Conservation (phyloP, 2,797 vertebrate species). For the Lacerta viridis region DNA sequence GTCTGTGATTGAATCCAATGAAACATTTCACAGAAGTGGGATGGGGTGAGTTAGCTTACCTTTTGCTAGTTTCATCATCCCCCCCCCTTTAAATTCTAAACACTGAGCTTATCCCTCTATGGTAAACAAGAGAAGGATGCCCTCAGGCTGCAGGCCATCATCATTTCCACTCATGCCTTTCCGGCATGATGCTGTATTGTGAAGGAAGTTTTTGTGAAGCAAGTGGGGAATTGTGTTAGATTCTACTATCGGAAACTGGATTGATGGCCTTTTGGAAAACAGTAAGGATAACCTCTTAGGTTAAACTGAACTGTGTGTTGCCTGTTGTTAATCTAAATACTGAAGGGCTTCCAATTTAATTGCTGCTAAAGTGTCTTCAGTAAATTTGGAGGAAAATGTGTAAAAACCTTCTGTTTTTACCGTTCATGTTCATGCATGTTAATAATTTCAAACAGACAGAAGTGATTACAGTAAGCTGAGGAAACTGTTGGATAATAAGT, state of each 20-base stretch:
- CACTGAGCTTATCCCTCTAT: background rate
- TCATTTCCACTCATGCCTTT: background rate
- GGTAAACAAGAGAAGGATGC: background rate
- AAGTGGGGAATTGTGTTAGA: background rate
- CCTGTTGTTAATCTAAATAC: slow-evolving; percentile 15
- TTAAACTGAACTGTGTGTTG: slow-evolving; percentile 37
- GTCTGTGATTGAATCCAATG: background rate
- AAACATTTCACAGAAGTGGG: background rate
- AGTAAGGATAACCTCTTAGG: slow-evolving; percentile 14
- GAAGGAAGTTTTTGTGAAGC: background rate
- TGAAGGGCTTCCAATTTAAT: slow-evolving; percentile 28
- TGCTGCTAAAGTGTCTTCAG: slow-evolving; percentile 6
- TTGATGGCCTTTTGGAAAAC: slow-evolving; percentile 10
- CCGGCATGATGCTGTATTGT: background rate
- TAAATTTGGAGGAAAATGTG: slow-evolving; percentile 16
- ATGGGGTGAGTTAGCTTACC: background rate
- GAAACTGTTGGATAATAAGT: slow-evolving; percentile 34
- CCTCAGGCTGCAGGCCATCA: background rate
- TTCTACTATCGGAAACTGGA: no score
- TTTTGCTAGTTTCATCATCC: background rate
- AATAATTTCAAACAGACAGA: slow-evolving; percentile 40
- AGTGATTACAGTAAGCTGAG: slow-evolving; percentile 36
- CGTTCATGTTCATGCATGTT: slow-evolving; percentile 44
- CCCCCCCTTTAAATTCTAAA: background rate
- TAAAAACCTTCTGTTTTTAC: background rate